Evolutionary conservation across 2,113 vertebrate species (phyloP), one percentile per base, ranked within the genome.

Genomic region (Synchiropus splendidus): DNA sequence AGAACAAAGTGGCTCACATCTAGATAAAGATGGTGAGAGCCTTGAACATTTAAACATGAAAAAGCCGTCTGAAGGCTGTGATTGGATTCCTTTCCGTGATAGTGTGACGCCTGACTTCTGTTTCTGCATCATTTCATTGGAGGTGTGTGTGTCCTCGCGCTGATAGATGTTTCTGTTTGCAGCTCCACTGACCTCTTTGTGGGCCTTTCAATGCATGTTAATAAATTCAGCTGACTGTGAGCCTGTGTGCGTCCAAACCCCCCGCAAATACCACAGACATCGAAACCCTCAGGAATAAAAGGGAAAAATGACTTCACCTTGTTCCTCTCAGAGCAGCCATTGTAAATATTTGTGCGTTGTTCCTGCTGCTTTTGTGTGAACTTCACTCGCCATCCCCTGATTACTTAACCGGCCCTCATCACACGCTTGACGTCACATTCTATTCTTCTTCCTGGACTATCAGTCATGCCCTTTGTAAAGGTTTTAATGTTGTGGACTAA

Each of bases 131-230:
- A n/a, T n/a, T n/a, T n/a, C n/a, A n/a, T n/a, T n/a, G n/a, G n/a
- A n/a, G n/a, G n/a, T n/a, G n/a, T n/a, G n/a, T n/a, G n/a, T 72
- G 54, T 61, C 18, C 30, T 11, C 36, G 51, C 72, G 67, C 72
- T 77, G 75, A 78, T 57, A 76, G 73, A 74, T 70, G 40, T 9
- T 47, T 62, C 42, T 64, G 59, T 58, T 42, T 9, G 42, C 12
- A 1, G 40, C 9, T 35, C 55, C 32, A 35, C 51, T 15, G 4
- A 34, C 17, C 40, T 48, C 68, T 70, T 71, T 72, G 55, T 71
- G 3, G 57, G 16, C 0, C 18, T 77, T 57, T 78, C 61, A 51
- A 38, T 55, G 15, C n/a, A 21, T 41, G 12, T 53, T 58, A 68
- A 71, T 67, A 72, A 58, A 18, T 43, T 46, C 36, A 31, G 46